Evolutionary conservation across 2,888 invertebrate genomes (phyloP), one percentile per base, ranked within the genome.

Genomic region (Leucophora obtusa): DNA sequence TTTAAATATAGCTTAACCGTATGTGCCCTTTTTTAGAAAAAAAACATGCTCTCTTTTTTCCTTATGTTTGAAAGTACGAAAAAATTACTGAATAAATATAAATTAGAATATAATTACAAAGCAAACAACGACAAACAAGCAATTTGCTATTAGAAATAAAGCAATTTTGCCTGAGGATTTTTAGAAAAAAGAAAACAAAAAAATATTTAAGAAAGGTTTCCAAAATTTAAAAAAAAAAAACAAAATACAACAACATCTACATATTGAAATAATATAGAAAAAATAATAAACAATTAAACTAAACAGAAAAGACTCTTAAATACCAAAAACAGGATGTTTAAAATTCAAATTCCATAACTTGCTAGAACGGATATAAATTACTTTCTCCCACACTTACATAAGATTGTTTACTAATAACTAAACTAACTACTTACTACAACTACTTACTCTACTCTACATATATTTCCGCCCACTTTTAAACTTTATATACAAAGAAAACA

Each of bases 1-100:
- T 77, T 75, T 82, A 82, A 81, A 73, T 79, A 89, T 89, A 90
- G 90, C 90, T 90, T 90, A 90, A 90, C 90, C 90, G 89, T 90
- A 90, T 90, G 90, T 90, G 90, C 90, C 90, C 90, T 90, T 89
- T 90, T 81, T 81, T 81, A 81, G 47, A 81, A 74, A 73, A 70
- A 77, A 73, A 65, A 90, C 17, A 87, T 89, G 90, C 88, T 90
- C 88, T 89, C 89, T 90, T 89, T 70, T 76, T 50, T 59, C 70
- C 50, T 60, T 68, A 15, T 21, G 28, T 70, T 70, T 59, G 21
- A 28, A n/a, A 28, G 53, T 43, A 54, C 63, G 59, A 77, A 53
- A 35, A 15, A 56, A 5, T 38, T 62, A 28, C 7, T 72, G 51
- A 53, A 59, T 47, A 21, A 70, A 62, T 9, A 69, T 47, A 75